Conservation (phyloP, 2,888 invertebrate species). For the Pollenia labialis region DNA sequence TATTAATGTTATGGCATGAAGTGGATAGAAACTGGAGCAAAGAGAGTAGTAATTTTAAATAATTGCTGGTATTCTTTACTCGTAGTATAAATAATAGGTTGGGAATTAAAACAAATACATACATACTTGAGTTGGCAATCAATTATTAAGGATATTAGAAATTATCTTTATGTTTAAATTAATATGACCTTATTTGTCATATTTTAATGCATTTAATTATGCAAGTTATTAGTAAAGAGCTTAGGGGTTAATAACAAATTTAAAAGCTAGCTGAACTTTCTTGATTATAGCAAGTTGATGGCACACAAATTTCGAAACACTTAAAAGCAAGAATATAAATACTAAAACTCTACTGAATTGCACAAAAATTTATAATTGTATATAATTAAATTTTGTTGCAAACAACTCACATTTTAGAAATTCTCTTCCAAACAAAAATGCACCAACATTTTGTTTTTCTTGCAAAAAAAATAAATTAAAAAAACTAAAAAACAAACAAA, state of each 20-base stretch:
- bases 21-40: not conserved
- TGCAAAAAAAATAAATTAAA: too few species aligned
- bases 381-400: too few species aligned
- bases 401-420: too few species aligned
- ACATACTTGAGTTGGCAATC: slow-evolving; percentile 15
- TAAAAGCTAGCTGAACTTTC: too few species aligned
- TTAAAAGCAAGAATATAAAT: too few species aligned
- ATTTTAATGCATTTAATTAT: not conserved
- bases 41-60: slow-evolving; percentile 22
- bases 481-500: slow-evolving; percentile 19
- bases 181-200: not conserved
- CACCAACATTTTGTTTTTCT: not conserved
- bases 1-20: too few species aligned
- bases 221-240: not conserved
- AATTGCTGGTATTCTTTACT: slow-evolving; percentile 41
- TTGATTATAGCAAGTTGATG: too few species aligned
- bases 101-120: slow-evolving; percentile 40
- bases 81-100: slow-evolving; percentile 12
- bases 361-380: too few species aligned
- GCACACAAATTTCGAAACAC: too few species aligned
- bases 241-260: not conserved
- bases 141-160: slow-evolving; percentile 5
- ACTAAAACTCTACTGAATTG: too few species aligned
- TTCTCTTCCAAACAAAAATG: not conserved
- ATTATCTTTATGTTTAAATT: slow-evolving; percentile 8